Percentiles rank a stretch among this genome's conserved stretches.
phyloP scores from a whole-genome alignment of 2,113 vertebrate species.

The Odocoileus virginianus region DNA sequence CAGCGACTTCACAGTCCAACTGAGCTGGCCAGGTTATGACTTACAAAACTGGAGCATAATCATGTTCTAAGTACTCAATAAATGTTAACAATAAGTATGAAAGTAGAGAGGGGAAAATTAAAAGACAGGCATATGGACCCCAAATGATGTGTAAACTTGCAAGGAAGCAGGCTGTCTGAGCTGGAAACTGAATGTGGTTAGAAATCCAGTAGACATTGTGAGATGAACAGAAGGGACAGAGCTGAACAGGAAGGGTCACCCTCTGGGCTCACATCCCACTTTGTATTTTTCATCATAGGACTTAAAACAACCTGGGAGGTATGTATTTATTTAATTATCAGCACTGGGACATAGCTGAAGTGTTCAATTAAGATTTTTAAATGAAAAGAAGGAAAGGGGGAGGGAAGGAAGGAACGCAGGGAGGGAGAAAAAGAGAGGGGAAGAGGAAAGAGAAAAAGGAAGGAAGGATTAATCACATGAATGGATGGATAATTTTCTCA shows the following conservation, averaged over 20 bases:
- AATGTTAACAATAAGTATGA: not conserved
- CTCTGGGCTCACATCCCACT: not conserved
- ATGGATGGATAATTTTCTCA: not conserved
- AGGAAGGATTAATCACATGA: not conserved
- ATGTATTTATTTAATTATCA: not conserved
- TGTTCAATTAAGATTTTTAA: not conserved
- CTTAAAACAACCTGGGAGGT: not conserved
- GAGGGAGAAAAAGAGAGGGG: not conserved
- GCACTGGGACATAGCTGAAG: not conserved
- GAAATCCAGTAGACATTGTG: not conserved
- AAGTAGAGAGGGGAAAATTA: not conserved
- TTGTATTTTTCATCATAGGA: not conserved
- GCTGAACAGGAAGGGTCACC: fast-evolving
- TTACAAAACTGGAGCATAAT: not conserved
- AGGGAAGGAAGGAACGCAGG: no score
- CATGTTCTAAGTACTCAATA: not conserved
- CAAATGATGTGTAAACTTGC: not conserved
- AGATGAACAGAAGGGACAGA: not conserved
- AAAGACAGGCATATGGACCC: not conserved
- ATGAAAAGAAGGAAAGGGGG: not conserved
- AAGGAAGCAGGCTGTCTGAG: not conserved
- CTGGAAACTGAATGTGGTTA: not conserved
- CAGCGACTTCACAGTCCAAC: not conserved
- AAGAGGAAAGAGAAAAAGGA: not conserved
- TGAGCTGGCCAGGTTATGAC: not conserved